Base-by-base conservation (phyloP, 2,113 vertebrate species). In the Loxodonta africana region DNA sequence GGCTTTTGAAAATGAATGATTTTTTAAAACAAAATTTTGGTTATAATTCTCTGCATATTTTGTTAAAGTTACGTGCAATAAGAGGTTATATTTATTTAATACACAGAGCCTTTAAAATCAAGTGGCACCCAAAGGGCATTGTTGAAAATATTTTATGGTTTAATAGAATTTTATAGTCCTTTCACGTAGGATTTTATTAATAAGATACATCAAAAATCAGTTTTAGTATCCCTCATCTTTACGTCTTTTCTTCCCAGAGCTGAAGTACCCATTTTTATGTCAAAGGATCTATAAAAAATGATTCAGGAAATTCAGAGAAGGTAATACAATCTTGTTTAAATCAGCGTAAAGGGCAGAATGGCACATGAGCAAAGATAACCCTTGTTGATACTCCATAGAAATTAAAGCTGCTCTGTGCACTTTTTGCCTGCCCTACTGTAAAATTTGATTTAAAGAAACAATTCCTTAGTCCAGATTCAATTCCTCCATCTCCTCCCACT, bases 1-100 rank as follows among this genome's bases (percentile, higher is more conserved):
- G 30, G 23, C 6, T 95, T 89, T 95, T 94, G 93, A 85, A 95
- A 97, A 85, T 4, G 41, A 96, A 84, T 92, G 33, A 92, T 71
- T 77, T 84, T 95, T 93, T 33, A 89, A 95, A 96, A 89, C 18
- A 93, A 96, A 90, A 86, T 62, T 93, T 53, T 92, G 25, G 20
- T 92, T 89, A 60, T 28, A 95, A 87, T 84, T 94, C 81, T 71
- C 63, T 80, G 41, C 8, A 84, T 73, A 76, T 51, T 84, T 92
- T 90, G 25, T 80, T 90, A 74, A 92, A 94, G 1, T 74, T 74
- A 65, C 5, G 30, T 93, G 4, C 30, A 88, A 80, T 81, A 33
- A 84, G 41, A 94, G 62, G 80, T 23, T 90, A 53, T 91, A 78
- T 73, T 95, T 92, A 57, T 95, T 37, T 65, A 46, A 89, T 88